Evolutionary conservation across 2,797 vertebrate genomes (phyloP), one percentile per base, ranked within the genome.

Genomic region (Scomberomorus guttatus): DNA sequence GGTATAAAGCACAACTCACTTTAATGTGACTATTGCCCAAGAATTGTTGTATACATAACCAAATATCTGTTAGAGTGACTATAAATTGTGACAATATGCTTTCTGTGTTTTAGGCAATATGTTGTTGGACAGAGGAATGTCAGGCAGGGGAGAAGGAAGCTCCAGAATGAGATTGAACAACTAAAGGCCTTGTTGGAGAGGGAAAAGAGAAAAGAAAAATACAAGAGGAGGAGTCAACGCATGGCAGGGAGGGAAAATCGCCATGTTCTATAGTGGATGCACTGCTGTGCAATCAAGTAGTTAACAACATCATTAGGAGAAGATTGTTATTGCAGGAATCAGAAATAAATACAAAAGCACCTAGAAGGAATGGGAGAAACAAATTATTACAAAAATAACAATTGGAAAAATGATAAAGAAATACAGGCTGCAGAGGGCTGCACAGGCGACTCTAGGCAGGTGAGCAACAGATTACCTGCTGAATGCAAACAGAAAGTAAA

Each of bases 91-190:
- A 34, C 34, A 57, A 57, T 18, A 32, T 57, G 55, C 27, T 29
- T 57, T 10, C 55, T 57, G 15, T 29, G 18, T 58, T 58, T 58
- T 12, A 56, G 66, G 54, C 52, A 57, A 69, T 20, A 56, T 57
- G 52, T 56, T 34, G 8, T 9, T 34, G 34, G 34, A 44, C 2
- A n/a, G 54, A 57, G 54, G 66, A 57, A 56, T 69, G 37, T 20
- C 7, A 57, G 54, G 14, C 22, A 58, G 15, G 37, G 22, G n/a
- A 68, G 11, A 42, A 56, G 34, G 52, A 42, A 22, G 24, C 52
- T 56, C 52, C 22, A 55, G 22, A 44, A 56, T 7, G 24, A 56
- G n/a, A 56, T 22, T 46, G 17, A 69, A 69, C 4, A 69, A 20
- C 39, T 69, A 48, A 32, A 32, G 3, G 29, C 5, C 5, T 32